phyloP scores from a whole-genome alignment of 2,113 vertebrate genomes.

The Sapayoa aenigma region DNA sequence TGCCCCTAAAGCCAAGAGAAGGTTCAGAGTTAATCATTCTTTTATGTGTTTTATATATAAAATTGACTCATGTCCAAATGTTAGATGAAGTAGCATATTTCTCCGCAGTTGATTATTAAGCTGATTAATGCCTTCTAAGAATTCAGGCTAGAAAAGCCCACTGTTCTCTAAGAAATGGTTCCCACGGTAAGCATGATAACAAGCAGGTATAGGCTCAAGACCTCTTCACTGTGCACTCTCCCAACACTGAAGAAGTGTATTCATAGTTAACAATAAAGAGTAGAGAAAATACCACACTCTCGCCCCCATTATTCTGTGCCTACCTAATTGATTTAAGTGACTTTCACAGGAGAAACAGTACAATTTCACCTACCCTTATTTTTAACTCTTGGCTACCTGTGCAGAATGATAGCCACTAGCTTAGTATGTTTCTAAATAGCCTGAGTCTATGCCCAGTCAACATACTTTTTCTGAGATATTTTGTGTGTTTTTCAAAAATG shows the following conservation, averaged over 20 bases:
- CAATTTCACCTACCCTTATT: background rate
- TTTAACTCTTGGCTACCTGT: background rate
- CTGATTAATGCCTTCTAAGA: background rate
- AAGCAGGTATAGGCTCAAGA: background rate
- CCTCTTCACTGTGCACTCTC: background rate
- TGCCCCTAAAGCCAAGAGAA: background rate
- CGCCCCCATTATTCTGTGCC: background rate
- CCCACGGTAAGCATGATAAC: background rate
- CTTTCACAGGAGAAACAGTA: background rate
- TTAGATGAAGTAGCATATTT: background rate
- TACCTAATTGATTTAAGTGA: background rate
- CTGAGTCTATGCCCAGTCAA: background rate
- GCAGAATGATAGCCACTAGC: background rate
- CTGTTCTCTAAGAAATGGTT: background rate
- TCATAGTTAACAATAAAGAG: background rate
- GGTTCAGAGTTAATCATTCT: background rate
- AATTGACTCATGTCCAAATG: background rate
- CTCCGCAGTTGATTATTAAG: background rate
- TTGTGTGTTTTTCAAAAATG: background rate
- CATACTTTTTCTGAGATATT: background rate
- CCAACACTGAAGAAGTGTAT: background rate
- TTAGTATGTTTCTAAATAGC: background rate
- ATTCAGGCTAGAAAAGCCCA: background rate
- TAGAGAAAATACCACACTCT: background rate
- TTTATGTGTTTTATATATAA: background rate